phyloP scores from a whole-genome alignment of 2,797 vertebrate genomes.

The Rhinatrema bivittatum region DNA sequence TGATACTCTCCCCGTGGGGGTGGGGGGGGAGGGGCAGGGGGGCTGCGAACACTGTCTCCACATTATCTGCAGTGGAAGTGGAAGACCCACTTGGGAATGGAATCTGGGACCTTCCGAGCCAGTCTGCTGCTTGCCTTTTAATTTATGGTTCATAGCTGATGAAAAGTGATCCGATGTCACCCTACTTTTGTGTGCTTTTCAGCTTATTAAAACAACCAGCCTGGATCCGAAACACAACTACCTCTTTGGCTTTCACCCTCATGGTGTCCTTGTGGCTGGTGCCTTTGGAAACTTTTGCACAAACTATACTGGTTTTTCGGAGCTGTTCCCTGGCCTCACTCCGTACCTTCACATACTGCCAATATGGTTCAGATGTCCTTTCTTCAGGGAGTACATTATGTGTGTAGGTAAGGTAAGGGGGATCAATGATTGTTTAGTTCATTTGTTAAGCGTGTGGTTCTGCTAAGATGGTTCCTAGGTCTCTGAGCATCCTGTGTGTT shows the following conservation, averaged over 20 bases:
- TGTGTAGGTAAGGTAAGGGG: conserved; percentile 56
- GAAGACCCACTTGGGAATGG: no score
- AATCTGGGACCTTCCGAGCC: no score
- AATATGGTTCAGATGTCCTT: conserved; percentile 75
- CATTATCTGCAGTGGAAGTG: no score
- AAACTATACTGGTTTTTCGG: conserved; percentile 48
- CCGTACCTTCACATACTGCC: conserved; percentile 73
- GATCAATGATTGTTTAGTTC: not conserved
- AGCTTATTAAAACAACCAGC: conserved; percentile 81
- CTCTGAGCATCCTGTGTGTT: no score
- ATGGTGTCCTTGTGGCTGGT: conserved; percentile 78
- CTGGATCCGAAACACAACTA: conserved; percentile 81
- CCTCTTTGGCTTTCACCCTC: conserved; percentile 86
- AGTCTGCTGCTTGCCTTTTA: no score
- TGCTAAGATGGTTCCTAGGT: no score
- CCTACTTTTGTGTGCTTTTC: conserved; percentile 17
- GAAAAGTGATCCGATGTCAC: no score
- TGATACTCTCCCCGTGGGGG: no score
- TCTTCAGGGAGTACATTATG: conserved; percentile 86
- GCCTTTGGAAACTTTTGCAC: conserved; percentile 78
- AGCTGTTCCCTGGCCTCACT: conserved; percentile 73
- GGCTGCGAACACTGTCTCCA: no score
- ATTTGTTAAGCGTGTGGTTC: not conserved
- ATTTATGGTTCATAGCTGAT: no score
- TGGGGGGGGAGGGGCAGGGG: no score